Evolutionary conservation across 2,797 vertebrate species (phyloP), one percentile per base, ranked within the genome.

Genomic region (Psittacula derbiana): DNA sequence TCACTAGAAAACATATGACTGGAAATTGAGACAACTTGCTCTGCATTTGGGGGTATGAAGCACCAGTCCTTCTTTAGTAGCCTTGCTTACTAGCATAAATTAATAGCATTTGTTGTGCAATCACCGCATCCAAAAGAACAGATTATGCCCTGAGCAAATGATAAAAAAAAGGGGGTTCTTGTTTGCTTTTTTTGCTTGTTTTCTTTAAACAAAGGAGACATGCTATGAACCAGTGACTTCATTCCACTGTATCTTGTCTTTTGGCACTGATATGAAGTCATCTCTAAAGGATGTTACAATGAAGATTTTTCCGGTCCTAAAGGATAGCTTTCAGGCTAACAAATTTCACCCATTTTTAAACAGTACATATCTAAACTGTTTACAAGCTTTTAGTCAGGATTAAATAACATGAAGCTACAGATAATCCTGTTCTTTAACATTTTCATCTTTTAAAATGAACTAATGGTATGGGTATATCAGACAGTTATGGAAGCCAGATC

Each of bases 161-260:
- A 74, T 78, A 43, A 76, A 79, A 91, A 91, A 7, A 89, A 84
- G 23, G 61, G 65, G 31, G 24, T 92, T 86, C 80, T 96, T 94
- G 79, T 96, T 89, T 67, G 43, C 25, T 53, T 81, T 83, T 49
- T 86, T 75, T 31, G 40, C 25, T 90, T 81, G 67, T 43, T 91
- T 86, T 31, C 78, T 94, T 69, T 80, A 61, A 93, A 95, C 92
- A 96, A 96, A 87, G 57, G 53, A 86, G 53, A 83, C 46, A 8
- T 0, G 3, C 55, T 70, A 16, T n/a, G 64, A 82, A 65, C 36
- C 52, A 50, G 44, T 96, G 96, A 93, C 84, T 92, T 96, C 86
- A 96, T 74, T 53, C 47, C 21, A 16, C 41, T 72, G 84, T 79
- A 36, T 21, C 57, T 2, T 58, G 65, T 13, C 36, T 90, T 78